These are phyloP conservation scores for Xiphophorus birchmanni DNA, from an alignment of 2,797 vertebrate species.

Conservation along the genomic window DNA sequence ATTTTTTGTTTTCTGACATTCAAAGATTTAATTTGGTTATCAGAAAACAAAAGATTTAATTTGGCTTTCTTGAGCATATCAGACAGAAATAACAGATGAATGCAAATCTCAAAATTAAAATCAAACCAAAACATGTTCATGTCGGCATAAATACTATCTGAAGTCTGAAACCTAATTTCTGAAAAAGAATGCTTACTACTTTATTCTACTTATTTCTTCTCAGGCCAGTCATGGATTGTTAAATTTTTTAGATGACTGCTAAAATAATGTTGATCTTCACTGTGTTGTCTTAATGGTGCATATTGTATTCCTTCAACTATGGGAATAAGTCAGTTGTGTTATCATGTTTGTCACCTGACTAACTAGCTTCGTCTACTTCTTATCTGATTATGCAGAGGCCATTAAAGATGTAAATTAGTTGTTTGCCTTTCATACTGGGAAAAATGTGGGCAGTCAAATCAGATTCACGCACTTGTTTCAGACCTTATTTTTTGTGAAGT, in stretches of 20 bases:
- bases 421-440: not conserved
- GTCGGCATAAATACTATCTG: not conserved
- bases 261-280: conserved; percentile 53
- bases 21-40: too few species aligned
- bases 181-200: not conserved
- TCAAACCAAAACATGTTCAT: not conserved
- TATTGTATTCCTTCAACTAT: conserved; percentile 39
- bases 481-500: conserved; percentile 1
- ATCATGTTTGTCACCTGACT: conserved; percentile 63
- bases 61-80: not conserved
- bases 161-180: not conserved
- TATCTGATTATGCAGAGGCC: conserved; percentile 16
- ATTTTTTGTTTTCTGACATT: too few species aligned
- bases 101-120: not conserved
- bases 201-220: not conserved
- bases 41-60: not conserved
- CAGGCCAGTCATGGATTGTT: not conserved
- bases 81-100: not conserved
- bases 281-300: conserved; percentile 53
- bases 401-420: not conserved
- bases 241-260: conserved; percentile 16
- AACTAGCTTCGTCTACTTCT: conserved; percentile 12
- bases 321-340: conserved; percentile 25
- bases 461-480: not conserved
- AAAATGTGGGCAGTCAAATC: not conserved